Base-by-base conservation (phyloP, 2,888 invertebrate genomes). In the Himalopsyche anomala region DNA sequence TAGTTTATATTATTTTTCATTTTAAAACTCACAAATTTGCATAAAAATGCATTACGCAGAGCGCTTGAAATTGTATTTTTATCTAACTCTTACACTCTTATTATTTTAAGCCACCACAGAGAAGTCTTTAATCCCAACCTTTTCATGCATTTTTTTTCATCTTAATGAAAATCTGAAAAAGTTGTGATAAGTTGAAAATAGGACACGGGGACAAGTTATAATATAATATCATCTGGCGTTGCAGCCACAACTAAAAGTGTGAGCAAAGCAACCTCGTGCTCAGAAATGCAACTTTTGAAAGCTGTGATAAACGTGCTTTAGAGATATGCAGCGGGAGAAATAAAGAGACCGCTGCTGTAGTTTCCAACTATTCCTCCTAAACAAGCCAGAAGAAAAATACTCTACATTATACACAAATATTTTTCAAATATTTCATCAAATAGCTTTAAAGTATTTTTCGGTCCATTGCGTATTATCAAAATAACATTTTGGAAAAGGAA, bases 231-330 rank as follows among this genome's bases (percentile, higher is more conserved):
- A 54, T 80, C 19, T 38, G 54, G 28, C 40, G 54, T 55, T 45
- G 79, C 79, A 84, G 80, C 45, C 62, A 62, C 80, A 84, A 84
- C 80, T 84, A 54, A 84, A 79, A 84, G 54, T 79, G 84, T 79
- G 80, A 80, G 80, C 84, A 38, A 80, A 15, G 84, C 80, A 28
- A 9, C 28, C 51, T 80, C 80, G 42, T 55, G 79, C 11, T 54
- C 54, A 79, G 79, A n/a, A 74, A 51, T 79, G 80, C 51, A 80
- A 80, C 84, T 80, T 84, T 38, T 83, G 80, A 84, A 84, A 84
- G 54, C 84, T 84, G 54, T 80, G 84, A 84, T 80, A 84, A 79
- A 84, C 84, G 84, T 84, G 80, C 55, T 12, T 42, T 55, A 55
- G 79, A 74, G 74, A 11, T 19, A 19, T 62, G n/a, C 62, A 62